Evolutionary conservation across 1,140 invertebrate genomes (phyloP).

Genomic region (Cataglyphis hispanica): DNA sequence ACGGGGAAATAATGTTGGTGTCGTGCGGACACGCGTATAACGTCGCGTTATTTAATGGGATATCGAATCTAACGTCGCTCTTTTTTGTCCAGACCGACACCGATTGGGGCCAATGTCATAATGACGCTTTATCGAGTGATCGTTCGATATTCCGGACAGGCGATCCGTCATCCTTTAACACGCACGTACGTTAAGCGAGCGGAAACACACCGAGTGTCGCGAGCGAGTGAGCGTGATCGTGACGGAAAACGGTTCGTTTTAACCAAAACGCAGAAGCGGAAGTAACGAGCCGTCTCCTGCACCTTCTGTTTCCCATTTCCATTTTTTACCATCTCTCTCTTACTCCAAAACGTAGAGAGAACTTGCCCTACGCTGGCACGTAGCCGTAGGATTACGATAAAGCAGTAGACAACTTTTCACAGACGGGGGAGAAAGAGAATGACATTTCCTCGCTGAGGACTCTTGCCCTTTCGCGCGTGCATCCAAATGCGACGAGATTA

Average conservation of each 20-base stretch:
- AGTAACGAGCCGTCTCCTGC: conserved; percentile 47
- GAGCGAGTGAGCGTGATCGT: not conserved
- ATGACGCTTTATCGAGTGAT: conserved; percentile 36
- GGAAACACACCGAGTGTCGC: not conserved
- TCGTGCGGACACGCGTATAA: not conserved
- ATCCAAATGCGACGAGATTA: conserved; percentile 28
- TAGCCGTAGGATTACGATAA: conserved; percentile 27
- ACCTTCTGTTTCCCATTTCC: conserved; percentile 22
- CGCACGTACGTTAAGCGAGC: not conserved
- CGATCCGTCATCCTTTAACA: conserved; percentile 68
- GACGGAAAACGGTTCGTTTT: not conserved
- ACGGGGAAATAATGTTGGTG: not conserved
- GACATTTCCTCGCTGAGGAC: conserved; percentile 17
- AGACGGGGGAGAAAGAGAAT: not conserved
- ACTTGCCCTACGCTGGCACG: not conserved
- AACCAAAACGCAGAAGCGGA: conserved; percentile 19
- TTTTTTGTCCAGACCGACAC: not conserved
- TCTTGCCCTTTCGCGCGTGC: not conserved
- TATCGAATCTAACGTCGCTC: conserved; percentile 41
- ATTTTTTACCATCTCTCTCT: not conserved
- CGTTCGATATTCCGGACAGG: conserved; percentile 53
- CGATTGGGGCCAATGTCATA: conserved; percentile 12
- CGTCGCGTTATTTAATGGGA: conserved; percentile 23
- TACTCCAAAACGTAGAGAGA: not conserved
- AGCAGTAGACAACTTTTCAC: conserved; percentile 25